Conservation (phyloP, 2,797 vertebrate genomes). For the Kryptolebias ocellatus region DNA sequence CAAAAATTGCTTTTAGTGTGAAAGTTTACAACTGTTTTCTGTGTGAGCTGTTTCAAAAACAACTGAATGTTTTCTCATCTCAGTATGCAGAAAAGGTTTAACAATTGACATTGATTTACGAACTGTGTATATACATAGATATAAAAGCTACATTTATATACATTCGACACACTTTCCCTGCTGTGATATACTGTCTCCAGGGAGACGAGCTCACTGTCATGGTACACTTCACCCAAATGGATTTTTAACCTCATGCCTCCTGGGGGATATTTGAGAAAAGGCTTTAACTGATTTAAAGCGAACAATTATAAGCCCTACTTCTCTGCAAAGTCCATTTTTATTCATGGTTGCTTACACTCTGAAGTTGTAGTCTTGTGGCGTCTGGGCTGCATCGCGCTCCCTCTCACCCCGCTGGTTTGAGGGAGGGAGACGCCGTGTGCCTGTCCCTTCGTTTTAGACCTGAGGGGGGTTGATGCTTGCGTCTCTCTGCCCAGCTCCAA, state of each 20-base stretch:
- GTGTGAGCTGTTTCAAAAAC: no score
- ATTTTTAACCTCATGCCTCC: conserved; percentile 84
- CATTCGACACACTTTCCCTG: conserved; percentile 55
- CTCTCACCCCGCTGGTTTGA: conserved; percentile 35
- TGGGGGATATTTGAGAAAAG: conserved; percentile 83
- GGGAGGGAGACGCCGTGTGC: conserved; percentile 40
- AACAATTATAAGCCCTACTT: conserved; percentile 83
- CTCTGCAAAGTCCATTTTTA: conserved; percentile 79
- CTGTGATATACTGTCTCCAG: conserved; percentile 81
- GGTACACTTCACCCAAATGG: conserved; percentile 87
- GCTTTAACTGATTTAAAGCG: conserved; percentile 83
- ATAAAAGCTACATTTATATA: conserved; percentile 40
- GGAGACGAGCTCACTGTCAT: conserved; percentile 84
- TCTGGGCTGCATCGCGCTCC: conserved; percentile 18
- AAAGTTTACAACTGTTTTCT: no score
- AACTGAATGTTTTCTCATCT: no score
- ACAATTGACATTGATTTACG: neutral
- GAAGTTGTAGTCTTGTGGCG: conserved; percentile 57
- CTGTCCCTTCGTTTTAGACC: conserved; percentile 61
- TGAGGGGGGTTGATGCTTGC: conserved; percentile 39
- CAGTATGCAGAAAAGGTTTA: neutral
- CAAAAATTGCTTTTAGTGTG: no score
- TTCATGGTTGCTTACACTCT: conserved; percentile 82
- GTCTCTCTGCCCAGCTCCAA: conserved; percentile 40
- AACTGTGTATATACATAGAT: conserved; percentile 19